Percentiles rank a stretch among this genome's conserved stretches.
These are phyloP conservation scores for Helicoverpa assulta DNA, from an alignment of 2,888 invertebrate genomes.

Conservation along the genomic window DNA sequence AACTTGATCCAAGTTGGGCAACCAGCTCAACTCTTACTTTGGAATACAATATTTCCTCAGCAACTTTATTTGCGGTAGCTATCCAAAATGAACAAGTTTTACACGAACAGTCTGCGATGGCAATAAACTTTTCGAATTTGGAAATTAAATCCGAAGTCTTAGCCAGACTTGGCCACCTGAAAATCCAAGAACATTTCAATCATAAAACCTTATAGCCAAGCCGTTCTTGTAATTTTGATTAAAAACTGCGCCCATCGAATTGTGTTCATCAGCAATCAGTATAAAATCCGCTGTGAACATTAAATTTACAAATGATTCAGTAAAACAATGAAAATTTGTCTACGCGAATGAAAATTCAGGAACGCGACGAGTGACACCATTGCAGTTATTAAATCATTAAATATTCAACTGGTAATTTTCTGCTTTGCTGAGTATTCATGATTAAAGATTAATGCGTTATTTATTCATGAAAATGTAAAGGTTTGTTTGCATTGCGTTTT, in stretches of 20 bases:
- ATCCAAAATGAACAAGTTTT: constrained; percentile 77
- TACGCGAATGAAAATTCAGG: constrained; percentile 34
- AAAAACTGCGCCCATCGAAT: constrained; percentile 59
- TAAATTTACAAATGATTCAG: constrained; percentile 59
- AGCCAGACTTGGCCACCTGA: constrained; percentile 72
- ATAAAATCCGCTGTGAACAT: constrained; percentile 53
- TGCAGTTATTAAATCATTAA: constrained; percentile 74
- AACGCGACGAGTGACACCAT: constrained; percentile 63
- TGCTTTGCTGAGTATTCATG: constrained; percentile 51
- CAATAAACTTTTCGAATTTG: constrained; percentile 74
- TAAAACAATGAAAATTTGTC: constrained; percentile 50
- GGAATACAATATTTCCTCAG: constrained; percentile 74
- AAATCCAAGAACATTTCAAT: constrained; percentile 62
- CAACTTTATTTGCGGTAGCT: constrained; percentile 72
- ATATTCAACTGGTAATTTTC: constrained; percentile 73
- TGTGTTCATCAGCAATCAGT: constrained; percentile 49
- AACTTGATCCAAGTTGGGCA: constrained; percentile 52
- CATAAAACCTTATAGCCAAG: constrained; percentile 64
- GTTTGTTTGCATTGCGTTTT: neutral
- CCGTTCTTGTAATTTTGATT: constrained; percentile 61
- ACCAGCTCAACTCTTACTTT: constrained; percentile 66
- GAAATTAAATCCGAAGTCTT: constrained; percentile 73
- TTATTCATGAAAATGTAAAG: constrained; percentile 29
- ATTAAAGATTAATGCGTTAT: constrained; percentile 39
- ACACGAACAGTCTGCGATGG: constrained; percentile 72